A percentile compares a stretch with the other conserved stretches of the same genome.
Conservation (phyloP, 1,140 invertebrate species). For the Notospermus geniculatus region DNA sequence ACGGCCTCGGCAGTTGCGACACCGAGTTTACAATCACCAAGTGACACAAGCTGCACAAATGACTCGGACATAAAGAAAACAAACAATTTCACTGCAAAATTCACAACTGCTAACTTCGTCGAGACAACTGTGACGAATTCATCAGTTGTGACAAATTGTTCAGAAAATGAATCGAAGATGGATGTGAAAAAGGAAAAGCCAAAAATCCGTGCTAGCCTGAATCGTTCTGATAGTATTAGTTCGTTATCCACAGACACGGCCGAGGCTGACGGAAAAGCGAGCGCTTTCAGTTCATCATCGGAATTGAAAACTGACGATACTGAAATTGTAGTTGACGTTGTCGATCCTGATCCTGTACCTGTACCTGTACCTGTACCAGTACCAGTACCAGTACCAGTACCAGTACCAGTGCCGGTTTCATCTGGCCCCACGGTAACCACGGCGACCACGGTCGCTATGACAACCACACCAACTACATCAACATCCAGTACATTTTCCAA, state of each 20-base stretch:
- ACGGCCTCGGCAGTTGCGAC: too few species aligned
- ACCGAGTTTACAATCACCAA: too few species aligned
- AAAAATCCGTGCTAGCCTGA: conserved; percentile 20
- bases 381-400: too few species aligned
- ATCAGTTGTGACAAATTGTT: conserved; percentile 30
- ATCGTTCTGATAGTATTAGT: conserved; percentile 8
- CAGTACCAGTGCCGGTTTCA: too few species aligned
- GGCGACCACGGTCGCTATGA: background rate
- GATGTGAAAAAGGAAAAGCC: background rate
- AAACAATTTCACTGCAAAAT: conserved; percentile 48
- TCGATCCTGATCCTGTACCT: background rate
- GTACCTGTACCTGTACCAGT: too few species aligned
- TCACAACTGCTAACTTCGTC: conserved; percentile 61
- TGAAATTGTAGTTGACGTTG: background rate
- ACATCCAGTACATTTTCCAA: conserved; percentile 1
- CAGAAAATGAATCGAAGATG: background rate
- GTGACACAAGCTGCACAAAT: background rate
- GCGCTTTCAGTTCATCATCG: background rate
- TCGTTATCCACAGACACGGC: conserved; percentile 6
- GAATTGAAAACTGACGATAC: conserved; percentile 3
- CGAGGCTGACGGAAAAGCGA: conserved; percentile 26
- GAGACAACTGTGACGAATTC: conserved; percentile 48
- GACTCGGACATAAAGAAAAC: background rate
- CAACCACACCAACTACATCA: background rate
- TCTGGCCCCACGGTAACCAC: background rate